Evolutionary conservation across 1,140 invertebrate species (phyloP).

Genomic region (Leptinotarsa lineolata): DNA sequence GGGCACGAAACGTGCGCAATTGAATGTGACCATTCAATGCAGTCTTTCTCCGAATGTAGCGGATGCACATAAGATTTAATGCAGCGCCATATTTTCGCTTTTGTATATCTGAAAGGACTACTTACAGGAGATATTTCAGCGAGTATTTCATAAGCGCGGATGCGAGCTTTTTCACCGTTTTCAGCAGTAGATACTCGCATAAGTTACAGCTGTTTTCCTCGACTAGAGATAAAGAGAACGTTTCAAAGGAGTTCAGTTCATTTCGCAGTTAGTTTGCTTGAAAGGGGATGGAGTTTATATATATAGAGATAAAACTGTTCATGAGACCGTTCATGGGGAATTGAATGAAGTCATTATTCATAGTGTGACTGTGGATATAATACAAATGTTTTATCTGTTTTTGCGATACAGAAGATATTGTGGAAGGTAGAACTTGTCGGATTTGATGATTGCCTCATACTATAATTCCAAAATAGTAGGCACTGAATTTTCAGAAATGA

Average conservation of each 20-base stretch:
- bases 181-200: background rate
- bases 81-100: slow-evolving; percentile 20
- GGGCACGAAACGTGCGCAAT: background rate
- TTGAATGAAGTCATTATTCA: too few species aligned
- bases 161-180: slow-evolving; percentile 10
- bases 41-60: slow-evolving; percentile 16
- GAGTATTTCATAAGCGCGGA: slow-evolving; percentile 18
- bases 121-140: slow-evolving; percentile 17
- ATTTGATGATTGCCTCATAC: too few species aligned
- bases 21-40: background rate
- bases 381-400: too few species aligned
- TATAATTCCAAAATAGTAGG: too few species aligned
- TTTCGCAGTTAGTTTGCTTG: background rate
- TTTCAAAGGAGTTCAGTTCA: slow-evolving; percentile 1
- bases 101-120: slow-evolving; percentile 22
- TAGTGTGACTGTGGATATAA: too few species aligned
- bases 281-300: background rate
- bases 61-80: slow-evolving; percentile 20
- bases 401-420: too few species aligned
- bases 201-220: slow-evolving; percentile 21
- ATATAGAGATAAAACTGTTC: too few species aligned
- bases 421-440: too few species aligned
- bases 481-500: too few species aligned
- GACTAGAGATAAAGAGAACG: background rate
- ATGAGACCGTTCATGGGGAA: too few species aligned